These are phyloP conservation scores for Crotalus horridus DNA, from an alignment of 2,113 vertebrate species.

Conservation along the genomic window DNA sequence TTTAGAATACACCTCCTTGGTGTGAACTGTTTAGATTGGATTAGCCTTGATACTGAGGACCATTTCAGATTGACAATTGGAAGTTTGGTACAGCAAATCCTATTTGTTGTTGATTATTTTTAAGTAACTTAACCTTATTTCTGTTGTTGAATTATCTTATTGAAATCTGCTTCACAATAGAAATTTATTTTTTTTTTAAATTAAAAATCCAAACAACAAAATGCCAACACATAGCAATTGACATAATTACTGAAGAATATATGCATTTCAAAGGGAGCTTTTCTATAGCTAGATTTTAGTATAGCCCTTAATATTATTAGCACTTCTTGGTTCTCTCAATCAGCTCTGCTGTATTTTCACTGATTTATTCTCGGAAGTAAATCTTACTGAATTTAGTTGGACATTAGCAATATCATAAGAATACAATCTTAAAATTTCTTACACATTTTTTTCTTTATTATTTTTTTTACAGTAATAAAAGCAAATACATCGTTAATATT, in stretches of 20 bases:
- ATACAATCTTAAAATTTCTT: neutral
- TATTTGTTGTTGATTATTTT: neutral
- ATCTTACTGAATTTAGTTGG: neutral
- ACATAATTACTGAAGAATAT: neutral
- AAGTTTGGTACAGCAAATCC: neutral
- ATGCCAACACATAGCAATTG: neutral
- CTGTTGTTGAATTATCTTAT: neutral
- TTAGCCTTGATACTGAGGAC: neutral
- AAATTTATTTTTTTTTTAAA: neutral
- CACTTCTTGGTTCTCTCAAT: neutral
- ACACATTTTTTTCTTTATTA: neutral
- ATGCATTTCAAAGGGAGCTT: neutral
- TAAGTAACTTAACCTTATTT: neutral
- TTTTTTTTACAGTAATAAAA: neutral
- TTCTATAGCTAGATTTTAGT: neutral
- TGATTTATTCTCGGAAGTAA: neutral
- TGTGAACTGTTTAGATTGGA: neutral
- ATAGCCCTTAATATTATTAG: neutral
- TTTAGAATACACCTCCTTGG: neutral
- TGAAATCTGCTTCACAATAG: neutral
- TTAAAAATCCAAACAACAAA: neutral
- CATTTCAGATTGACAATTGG: neutral
- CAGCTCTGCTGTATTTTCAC: neutral
- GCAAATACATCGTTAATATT: neutral
- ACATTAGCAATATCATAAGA: neutral